phyloP scores from a whole-genome alignment of 2,113 vertebrate species.

The Irena cyanogastra region DNA sequence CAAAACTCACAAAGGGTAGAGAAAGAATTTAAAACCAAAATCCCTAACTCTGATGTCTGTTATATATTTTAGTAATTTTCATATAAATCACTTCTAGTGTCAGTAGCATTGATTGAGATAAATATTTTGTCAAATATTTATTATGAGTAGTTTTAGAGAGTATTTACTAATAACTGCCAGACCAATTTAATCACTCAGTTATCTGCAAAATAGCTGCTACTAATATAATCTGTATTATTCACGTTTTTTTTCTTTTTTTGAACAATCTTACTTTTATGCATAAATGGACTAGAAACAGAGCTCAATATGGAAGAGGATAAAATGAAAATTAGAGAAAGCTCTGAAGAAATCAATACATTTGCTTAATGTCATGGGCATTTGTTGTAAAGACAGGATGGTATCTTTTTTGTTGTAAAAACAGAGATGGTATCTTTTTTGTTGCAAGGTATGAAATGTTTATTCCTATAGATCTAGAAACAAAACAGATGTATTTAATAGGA shows the following conservation, averaged over 20 bases:
- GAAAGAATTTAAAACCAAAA: neutral
- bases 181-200: neutral
- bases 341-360: neutral
- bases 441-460: neutral
- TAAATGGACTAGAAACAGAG: neutral
- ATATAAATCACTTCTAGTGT: neutral
- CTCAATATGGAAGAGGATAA: neutral
- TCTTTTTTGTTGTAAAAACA: neutral
- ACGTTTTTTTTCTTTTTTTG: neutral
- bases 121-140: neutral
- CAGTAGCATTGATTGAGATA: neutral
- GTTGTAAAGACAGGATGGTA: neutral
- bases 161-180: neutral
- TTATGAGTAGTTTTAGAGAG: neutral
- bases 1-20: fast-evolving
- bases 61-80: neutral
- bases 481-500: neutral
- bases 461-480: neutral
- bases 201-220: neutral
- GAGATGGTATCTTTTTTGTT: neutral
- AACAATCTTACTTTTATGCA: neutral
- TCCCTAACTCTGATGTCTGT: neutral
- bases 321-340: neutral
- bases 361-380: neutral
- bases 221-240: neutral